Conservation (phyloP, 2,113 vertebrate species). For the Sinocyclocheilus maitianheensis region DNA sequence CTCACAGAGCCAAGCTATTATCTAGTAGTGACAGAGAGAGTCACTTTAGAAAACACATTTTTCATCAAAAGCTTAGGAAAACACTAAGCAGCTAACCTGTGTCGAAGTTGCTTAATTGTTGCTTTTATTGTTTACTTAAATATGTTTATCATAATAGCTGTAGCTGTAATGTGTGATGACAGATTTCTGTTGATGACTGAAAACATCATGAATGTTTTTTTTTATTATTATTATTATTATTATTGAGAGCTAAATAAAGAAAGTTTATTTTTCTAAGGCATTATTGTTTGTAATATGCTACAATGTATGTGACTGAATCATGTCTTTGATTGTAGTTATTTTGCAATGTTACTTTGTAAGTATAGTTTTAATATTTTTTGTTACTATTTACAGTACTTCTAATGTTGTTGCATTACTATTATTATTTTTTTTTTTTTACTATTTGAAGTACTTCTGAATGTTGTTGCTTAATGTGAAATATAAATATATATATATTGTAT, state of each 20-base stretch:
- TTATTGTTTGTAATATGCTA: not conserved
- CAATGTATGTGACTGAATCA: not conserved
- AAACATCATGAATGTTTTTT: not conserved
- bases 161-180: not conserved
- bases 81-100: slow-evolving; percentile 11
- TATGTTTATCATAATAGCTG: not conserved
- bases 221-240: not conserved
- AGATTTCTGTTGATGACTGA: not conserved
- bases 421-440: not conserved
- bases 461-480: not conserved
- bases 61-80: not conserved
- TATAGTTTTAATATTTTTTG: not conserved
- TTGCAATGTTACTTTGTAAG: not conserved
- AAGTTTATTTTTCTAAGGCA: not conserved
- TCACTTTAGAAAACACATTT: not conserved
- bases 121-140: slow-evolving; percentile 12
- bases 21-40: not conserved
- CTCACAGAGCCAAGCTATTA: not conserved
- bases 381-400: not conserved
- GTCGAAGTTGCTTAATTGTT: not conserved
- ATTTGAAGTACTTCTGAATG: not conserved
- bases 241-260: not conserved
- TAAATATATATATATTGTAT: not conserved
- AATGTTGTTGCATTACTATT: not conserved
- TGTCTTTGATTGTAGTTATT: not conserved